Percentiles rank a stretch among this genome's conserved stretches.
These are phyloP conservation scores for Biston betularia DNA, from an alignment of 2,888 invertebrate genomes.

Conservation along the genomic window DNA sequence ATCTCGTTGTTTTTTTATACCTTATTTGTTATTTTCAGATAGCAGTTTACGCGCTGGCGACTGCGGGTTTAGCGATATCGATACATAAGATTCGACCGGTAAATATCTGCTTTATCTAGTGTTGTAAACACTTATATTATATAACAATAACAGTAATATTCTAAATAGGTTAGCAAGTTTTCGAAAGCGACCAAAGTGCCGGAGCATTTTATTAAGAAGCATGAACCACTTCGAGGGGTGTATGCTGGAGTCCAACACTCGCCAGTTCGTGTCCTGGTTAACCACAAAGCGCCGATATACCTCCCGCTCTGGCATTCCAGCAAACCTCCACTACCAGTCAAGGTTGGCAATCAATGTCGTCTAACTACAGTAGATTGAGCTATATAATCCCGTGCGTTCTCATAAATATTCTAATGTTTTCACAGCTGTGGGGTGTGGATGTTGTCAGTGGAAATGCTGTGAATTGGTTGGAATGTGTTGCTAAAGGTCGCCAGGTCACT, in stretches of 20 bases:
- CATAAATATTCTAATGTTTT: conserved; percentile 41
- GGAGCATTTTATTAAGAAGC: conserved; percentile 82
- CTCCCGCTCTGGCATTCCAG: conserved; percentile 82
- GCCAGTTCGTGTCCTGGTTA: conserved; percentile 78
- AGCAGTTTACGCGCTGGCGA: conserved; percentile 86
- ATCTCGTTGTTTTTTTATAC: conserved; percentile 43
- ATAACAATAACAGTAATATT: conserved; percentile 63
- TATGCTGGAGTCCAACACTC: conserved; percentile 84
- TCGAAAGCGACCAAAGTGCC: conserved; percentile 86
- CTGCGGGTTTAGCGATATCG: conserved; percentile 83
- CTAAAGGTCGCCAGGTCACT: conserved; percentile 77
- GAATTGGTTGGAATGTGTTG: conserved; percentile 87
- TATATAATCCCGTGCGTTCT: conserved; percentile 41
- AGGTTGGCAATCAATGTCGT: conserved; percentile 63
- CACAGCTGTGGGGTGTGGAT: conserved; percentile 82
- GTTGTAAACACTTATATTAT: conserved; percentile 61
- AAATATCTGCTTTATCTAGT: conserved; percentile 55
- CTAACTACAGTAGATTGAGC: conserved; percentile 36
- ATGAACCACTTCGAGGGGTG: conserved; percentile 80
- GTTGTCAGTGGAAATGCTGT: conserved; percentile 83
- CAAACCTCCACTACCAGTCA: conserved; percentile 82
- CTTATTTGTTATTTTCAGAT: conserved; percentile 75
- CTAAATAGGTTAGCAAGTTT: conserved; percentile 87
- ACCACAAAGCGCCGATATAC: conserved; percentile 85
- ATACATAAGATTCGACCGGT: conserved; percentile 87